phyloP scores from a whole-genome alignment of 2,888 invertebrate species.

The Zaprionus lineosus region DNA sequence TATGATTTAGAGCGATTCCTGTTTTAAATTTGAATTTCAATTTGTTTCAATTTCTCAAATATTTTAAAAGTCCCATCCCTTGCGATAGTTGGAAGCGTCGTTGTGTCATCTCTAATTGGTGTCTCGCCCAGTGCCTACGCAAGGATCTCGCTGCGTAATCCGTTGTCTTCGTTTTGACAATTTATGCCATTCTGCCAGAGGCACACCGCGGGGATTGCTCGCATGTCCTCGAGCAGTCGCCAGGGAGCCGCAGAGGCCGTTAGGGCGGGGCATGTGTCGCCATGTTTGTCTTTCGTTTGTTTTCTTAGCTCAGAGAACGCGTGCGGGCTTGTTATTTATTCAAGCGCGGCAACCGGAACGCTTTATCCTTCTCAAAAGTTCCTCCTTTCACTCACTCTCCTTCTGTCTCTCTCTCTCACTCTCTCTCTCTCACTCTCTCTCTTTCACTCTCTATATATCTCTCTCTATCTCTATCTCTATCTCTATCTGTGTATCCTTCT shows the following conservation, averaged over 20 bases:
- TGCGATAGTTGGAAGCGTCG: conserved; percentile 5
- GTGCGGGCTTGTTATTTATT: conserved; percentile 48
- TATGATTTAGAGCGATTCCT: too few relatives aligned
- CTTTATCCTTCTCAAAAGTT: conserved; percentile 4
- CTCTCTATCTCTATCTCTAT: too few relatives aligned
- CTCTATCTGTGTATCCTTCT: too few relatives aligned
- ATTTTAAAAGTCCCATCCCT: too few relatives aligned
- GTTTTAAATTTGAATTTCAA: too few relatives aligned
- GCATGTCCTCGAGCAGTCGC: conserved; percentile 24
- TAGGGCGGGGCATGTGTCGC: conserved; percentile 40
- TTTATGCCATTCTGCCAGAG: conserved; percentile 52
- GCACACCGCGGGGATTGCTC: conserved; percentile 25
- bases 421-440: not conserved
- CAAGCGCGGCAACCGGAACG: conserved; percentile 24
- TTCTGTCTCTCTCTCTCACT: not conserved
- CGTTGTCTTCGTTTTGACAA: conserved; percentile 66
- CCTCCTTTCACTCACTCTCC: not conserved
- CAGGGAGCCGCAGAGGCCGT: conserved; percentile 8
- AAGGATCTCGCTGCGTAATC: conserved; percentile 48
- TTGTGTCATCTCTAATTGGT: conserved; percentile 12
- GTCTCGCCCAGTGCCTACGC: conserved; percentile 8
- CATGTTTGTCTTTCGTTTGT: conserved; percentile 56
- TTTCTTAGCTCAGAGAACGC: conserved; percentile 37
- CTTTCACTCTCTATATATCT: not conserved
- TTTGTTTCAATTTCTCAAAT: too few relatives aligned